Conservation (phyloP, 2,797 vertebrate species). For the Molossus alvarezi region DNA sequence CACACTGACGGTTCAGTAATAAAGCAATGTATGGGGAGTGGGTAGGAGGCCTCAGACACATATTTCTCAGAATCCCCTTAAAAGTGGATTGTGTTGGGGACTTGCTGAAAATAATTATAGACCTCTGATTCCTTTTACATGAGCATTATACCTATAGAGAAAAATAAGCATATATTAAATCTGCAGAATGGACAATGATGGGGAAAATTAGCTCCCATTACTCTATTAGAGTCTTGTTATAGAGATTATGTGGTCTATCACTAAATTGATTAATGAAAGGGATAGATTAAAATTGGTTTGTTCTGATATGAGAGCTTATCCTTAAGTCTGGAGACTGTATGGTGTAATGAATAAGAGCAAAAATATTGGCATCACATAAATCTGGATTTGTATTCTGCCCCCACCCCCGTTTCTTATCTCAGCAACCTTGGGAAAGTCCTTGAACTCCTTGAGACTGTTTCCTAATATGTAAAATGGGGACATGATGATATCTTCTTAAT, state of each 20-base stretch:
- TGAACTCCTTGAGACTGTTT: conserved; percentile 55
- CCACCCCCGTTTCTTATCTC: background rate
- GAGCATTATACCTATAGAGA: background rate
- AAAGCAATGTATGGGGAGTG: background rate
- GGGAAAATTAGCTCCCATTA: conserved; percentile 10
- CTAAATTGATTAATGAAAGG: conserved; percentile 18
- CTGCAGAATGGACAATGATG: background rate
- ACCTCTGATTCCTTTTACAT: conserved; percentile 18
- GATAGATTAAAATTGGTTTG: conserved; percentile 57
- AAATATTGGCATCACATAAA: conserved; percentile 57
- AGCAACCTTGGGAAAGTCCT: background rate
- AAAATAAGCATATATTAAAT: conserved; percentile 40
- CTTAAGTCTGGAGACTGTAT: background rate
- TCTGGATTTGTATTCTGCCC: background rate
- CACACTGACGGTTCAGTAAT: background rate
- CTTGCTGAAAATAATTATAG: conserved; percentile 12
- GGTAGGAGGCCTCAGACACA: background rate
- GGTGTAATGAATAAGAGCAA: conserved; percentile 4
- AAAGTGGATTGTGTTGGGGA: conserved; percentile 27
- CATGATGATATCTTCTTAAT: conserved; percentile 11
- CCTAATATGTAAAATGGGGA: conserved; percentile 23
- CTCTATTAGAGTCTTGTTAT: background rate
- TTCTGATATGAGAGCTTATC: conserved; percentile 7
- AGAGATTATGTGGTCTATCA: conserved; percentile 28
- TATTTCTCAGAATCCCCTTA: conserved; percentile 47